Evolutionary conservation across 30 jellyfish, hydroid and myxozoan species (phyloP).

Genomic region (Cassiopea andromeda): DNA sequence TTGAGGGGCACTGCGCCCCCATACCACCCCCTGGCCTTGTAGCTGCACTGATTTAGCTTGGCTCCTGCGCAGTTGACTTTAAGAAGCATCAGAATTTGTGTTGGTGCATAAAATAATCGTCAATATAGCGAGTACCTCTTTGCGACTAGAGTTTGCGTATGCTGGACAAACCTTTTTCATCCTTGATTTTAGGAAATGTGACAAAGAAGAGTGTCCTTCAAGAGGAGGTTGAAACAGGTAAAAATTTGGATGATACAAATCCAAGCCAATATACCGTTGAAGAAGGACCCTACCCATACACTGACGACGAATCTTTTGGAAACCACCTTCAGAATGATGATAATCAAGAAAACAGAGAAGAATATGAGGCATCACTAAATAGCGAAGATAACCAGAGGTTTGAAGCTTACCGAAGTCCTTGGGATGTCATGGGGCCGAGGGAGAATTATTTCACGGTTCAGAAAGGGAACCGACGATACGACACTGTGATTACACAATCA

Average conservation of each 20-base stretch:
- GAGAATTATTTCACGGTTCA: constrained; percentile 50
- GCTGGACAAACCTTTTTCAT: too few relatives aligned
- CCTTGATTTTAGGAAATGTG: constrained; percentile 6
- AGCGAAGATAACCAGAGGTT: constrained; percentile 15
- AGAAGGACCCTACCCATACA: constrained; percentile 17
- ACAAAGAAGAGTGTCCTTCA: constrained; percentile 51
- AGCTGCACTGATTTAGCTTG: too few relatives aligned
- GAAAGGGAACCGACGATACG: constrained; percentile 47
- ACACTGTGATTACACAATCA: constrained; percentile 62
- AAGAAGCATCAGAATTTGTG: too few relatives aligned
- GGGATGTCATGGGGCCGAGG: constrained; percentile 44
- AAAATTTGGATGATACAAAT: not conserved
- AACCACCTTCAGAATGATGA: not conserved
- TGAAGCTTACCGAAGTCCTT: constrained; percentile 19
- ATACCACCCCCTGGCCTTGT: too few relatives aligned
- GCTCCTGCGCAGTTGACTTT: too few relatives aligned
- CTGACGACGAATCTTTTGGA: not conserved
- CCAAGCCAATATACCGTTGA: not conserved
- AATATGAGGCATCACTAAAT: constrained; percentile 6
- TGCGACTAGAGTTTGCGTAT: too few relatives aligned
- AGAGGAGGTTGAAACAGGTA: not conserved
- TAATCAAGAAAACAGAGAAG: not conserved
- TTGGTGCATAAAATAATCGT: not conserved
- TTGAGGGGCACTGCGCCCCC: too few relatives aligned
- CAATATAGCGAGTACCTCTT: not conserved